Conservation (phyloP, 2,888 invertebrate species). For the Meiosimyza platycephala region DNA sequence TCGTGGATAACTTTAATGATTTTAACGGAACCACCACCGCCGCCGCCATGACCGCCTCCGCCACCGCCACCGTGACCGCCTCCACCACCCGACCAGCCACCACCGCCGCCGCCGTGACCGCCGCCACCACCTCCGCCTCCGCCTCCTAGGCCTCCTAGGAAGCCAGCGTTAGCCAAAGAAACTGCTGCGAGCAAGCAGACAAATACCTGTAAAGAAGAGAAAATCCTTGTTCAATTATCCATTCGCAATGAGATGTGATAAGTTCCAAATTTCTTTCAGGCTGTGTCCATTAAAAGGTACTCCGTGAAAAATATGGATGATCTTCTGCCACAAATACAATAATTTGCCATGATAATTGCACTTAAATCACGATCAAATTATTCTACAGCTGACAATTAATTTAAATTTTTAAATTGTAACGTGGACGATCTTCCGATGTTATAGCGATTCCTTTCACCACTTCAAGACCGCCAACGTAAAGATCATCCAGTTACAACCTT, state of each 20-base stretch:
- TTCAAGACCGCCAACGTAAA: too few species aligned
- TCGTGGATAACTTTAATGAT: slow-evolving; percentile 17
- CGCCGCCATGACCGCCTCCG: slow-evolving; percentile 22
- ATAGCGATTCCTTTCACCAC: too few species aligned
- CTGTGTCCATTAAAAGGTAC: not conserved
- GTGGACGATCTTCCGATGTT: too few species aligned
- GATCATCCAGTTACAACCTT: too few species aligned
- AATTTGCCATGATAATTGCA: too few species aligned
- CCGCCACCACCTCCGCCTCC: slow-evolving; percentile 44
- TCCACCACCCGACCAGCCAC: slow-evolving; percentile 46
- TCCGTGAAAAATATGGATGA: not conserved
- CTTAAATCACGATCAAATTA: too few species aligned
- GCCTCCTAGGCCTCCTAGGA: slow-evolving; percentile 50
- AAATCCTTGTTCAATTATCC: too few species aligned
- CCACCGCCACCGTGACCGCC: slow-evolving; percentile 39
- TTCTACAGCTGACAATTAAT: too few species aligned
- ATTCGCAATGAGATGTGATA: too few species aligned
- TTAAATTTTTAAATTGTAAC: too few species aligned
- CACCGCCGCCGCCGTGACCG: not conserved
- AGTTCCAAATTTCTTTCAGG: not conserved
- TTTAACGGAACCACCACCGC: slow-evolving; percentile 26
- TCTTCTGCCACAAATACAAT: too few species aligned
- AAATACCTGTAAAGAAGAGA: slow-evolving; percentile 49
- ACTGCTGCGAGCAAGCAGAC: slow-evolving; percentile 56
- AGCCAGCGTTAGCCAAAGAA: slow-evolving; percentile 53